Evolutionary conservation across 2,113 vertebrate species (phyloP).

Genomic region (Brachionichthys hirsutus): DNA sequence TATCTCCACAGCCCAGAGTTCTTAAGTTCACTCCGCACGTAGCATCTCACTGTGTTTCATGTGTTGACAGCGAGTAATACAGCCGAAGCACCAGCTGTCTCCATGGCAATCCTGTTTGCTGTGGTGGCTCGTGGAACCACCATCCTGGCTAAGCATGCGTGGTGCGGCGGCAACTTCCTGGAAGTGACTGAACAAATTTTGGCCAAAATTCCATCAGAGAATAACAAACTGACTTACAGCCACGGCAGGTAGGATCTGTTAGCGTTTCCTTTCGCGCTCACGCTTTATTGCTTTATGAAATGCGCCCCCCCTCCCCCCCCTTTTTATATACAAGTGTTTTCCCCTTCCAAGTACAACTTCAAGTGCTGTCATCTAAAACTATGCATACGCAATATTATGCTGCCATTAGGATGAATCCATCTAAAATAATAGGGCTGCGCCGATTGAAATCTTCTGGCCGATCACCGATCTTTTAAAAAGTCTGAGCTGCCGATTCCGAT

Average conservation of each 20-base stretch:
- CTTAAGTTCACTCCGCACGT: not conserved
- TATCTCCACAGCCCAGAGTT: not conserved
- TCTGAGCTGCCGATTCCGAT: too few species aligned
- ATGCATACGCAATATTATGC: too few species aligned
- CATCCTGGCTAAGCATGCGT: slow-evolving; percentile 95
- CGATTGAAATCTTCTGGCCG: too few species aligned
- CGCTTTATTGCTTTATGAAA: too few species aligned
- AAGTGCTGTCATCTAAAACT: too few species aligned
- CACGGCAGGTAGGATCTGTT: slow-evolving; percentile 85
- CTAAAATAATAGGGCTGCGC: too few species aligned
- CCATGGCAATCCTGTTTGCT: slow-evolving; percentile 97
- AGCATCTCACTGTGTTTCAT: not conserved
- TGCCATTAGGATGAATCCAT: too few species aligned
- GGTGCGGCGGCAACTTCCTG: slow-evolving; percentile 96
- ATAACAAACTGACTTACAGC: slow-evolving; percentile 97
- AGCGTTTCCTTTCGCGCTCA: not conserved
- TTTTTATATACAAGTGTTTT: too few species aligned
- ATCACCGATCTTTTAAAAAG: too few species aligned
- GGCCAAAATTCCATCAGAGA: slow-evolving; percentile 95
- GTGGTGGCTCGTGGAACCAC: slow-evolving; percentile 96
- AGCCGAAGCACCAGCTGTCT: slow-evolving; percentile 50
- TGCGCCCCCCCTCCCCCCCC: too few species aligned
- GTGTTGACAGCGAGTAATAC: slow-evolving; percentile 9
- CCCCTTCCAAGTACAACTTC: not conserved
- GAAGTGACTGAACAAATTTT: slow-evolving; percentile 98